Evolutionary conservation across 2,888 invertebrate species (phyloP), one percentile per base, ranked within the genome.

Genomic region (Exephanes ischioxanthus): DNA sequence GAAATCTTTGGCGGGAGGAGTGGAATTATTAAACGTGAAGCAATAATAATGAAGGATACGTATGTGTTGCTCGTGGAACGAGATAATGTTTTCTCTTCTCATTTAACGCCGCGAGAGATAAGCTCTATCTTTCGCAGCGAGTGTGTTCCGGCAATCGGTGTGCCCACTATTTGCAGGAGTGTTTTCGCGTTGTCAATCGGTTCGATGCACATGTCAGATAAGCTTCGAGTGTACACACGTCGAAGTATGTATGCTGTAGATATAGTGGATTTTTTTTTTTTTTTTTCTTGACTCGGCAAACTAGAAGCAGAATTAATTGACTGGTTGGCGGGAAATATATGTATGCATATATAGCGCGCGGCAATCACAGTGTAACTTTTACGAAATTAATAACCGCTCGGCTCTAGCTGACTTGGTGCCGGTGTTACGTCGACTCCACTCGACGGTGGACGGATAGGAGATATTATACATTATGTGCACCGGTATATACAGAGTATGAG

Each of bases 101-200:
- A 58, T 66, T 76, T 63, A 41, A 63, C 48, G 22, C 63, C 48
- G 26, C 51, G 80, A 77, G 80, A 77, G 80, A 76, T 58, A 11
- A 70, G 79, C 77, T 41, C 45, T 22, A 14, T 45, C 67, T 22
- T 63, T 80, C 53, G 76, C 63, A 30, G n/a, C 55, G 33, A 16
- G 45, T 4, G 45, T 48, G 45, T 48, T 48, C 33, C 68, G 30
- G 26, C 26, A 16, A 53, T 53, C 78, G 58, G 33, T 55, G 33
- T 63, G 70, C 70, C 51, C n/a, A 68, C 70, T 81, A 81, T 80
- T 48, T 81, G 73, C 73, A 81, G 67, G 81, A 81, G 81, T 81
- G 78, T 86, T 86, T 86, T 86, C 78, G 78, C 86, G 83, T 84
- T 84, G 86, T 84, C 84, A 83, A 85, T 80, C 86, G 80, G 79